Evolutionary conservation across 1,140 invertebrate species (phyloP), one percentile per base, ranked within the genome.

Genomic region (Sycophila sp.): DNA sequence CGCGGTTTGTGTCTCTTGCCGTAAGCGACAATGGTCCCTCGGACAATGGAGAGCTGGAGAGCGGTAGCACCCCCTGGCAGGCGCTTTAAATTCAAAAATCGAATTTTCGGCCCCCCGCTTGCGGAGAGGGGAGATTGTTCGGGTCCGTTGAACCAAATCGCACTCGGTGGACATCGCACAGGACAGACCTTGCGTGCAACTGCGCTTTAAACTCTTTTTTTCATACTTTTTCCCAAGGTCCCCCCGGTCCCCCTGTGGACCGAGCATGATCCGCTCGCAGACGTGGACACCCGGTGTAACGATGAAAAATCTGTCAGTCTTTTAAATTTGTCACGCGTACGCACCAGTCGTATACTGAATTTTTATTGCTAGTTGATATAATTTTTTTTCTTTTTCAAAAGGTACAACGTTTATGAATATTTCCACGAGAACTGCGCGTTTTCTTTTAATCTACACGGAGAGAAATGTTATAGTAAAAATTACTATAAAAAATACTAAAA

Each of bases 11-110:
- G n/a, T n/a, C 17, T 19, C 19, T 19, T 24, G 6, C 40, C 17
- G 0, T 3, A 38, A n/a, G 13, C 34, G 32, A 62, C 42, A 56
- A 56, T 56, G 30, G 0, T 36, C 0, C n/a, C 1, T 36, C 24
- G 38, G 36, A 65, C 53, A 47, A 42, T 45, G 28, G 2, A 32
- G 15, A 26, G 0, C 7, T 1, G 8, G 24, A 5, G n/a, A 5
- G 19, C n/a, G 30, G 17, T 5, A 17, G 32, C 10, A 34, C 75
- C 66, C 75, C 78, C 76, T 76, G 68, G 73, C 71, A 75, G 72
- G 76, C 77, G 79, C 74, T 86, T 83, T 81, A 84, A 84, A 83
- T 78, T 86, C 78, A 84, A 85, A 85, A 86, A 85, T 85, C 82
- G 80, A 80, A 84, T 83, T 76, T 30, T 49, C 47, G 13, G 19